phyloP scores from a whole-genome alignment of 2,888 invertebrate species.

The Drosophila niveifrons region DNA sequence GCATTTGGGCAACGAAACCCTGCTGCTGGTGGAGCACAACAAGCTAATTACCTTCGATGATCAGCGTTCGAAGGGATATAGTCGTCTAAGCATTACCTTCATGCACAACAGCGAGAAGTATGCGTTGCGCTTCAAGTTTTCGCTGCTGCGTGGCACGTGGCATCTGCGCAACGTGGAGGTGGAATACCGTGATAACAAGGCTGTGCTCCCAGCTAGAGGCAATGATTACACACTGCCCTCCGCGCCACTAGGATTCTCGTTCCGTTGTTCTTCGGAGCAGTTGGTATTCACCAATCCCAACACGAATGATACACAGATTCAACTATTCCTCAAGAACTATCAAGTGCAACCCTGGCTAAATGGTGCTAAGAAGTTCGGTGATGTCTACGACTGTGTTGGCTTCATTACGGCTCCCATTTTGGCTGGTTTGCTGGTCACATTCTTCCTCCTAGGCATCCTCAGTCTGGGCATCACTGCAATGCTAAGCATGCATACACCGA shows the following conservation, averaged over 20 bases:
- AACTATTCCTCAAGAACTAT: constrained; percentile 86
- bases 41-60: constrained; percentile 82
- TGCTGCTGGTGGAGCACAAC: constrained; percentile 74
- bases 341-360: constrained; percentile 87
- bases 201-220: constrained; percentile 73
- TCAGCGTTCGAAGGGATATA: constrained; percentile 73
- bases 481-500: constrained; percentile 97
- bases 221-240: constrained; percentile 82
- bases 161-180: constrained; percentile 87
- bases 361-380: constrained; percentile 88
- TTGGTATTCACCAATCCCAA: constrained; percentile 86
- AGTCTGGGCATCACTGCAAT: constrained; percentile 94
- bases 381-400: constrained; percentile 95
- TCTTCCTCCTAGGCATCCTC: constrained; percentile 91
- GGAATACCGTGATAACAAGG: constrained; percentile 84
- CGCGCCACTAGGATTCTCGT: constrained; percentile 87
- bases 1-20: constrained; percentile 71
- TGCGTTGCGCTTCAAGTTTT: constrained; percentile 87
- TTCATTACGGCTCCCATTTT: constrained; percentile 97
- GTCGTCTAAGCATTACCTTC: constrained; percentile 82
- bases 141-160: constrained; percentile 86
- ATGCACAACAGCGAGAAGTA: constrained; percentile 85
- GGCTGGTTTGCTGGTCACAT: constrained; percentile 94
- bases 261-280: constrained; percentile 86
- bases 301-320: constrained; percentile 84